Percentiles rank a stretch among this genome's conserved stretches.
Evolutionary conservation across 2,113 vertebrate genomes (phyloP).

Genomic region (Oenanthe melanoleuca): DNA sequence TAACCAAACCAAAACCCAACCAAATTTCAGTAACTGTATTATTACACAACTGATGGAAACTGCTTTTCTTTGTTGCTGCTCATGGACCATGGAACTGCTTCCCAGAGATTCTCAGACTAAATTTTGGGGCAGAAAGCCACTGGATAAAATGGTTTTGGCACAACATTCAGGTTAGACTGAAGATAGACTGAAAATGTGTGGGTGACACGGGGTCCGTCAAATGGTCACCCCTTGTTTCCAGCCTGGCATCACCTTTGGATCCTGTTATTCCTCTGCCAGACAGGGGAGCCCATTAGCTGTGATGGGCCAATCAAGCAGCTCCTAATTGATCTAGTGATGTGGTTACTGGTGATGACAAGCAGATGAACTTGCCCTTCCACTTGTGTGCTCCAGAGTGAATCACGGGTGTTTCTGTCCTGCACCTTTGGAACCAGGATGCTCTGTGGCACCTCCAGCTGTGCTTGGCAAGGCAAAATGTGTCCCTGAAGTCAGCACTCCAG

Average conservation of each 20-base stretch:
- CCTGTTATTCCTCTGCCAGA: slow-evolving; percentile 21
- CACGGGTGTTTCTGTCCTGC: accelerated
- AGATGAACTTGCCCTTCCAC: slow-evolving; percentile 27
- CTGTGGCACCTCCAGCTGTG: neutral
- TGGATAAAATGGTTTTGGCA: neutral
- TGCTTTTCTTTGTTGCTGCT: neutral
- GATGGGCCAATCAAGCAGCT: slow-evolving; percentile 22
- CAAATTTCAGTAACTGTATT: neutral
- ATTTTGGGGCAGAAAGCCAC: neutral
- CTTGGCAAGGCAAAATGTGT: neutral
- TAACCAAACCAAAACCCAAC: neutral
- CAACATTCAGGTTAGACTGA: neutral
- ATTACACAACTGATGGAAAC: neutral
- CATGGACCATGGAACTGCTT: neutral
- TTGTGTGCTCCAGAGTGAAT: neutral
- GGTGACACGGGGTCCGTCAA: accelerated
- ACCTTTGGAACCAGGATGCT: neutral
- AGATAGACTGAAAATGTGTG: neutral
- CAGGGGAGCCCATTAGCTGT: slow-evolving; percentile 19
- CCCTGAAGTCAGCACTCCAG: neutral
- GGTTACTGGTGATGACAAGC: slow-evolving; percentile 31
- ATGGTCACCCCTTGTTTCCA: neutral
- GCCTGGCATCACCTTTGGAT: neutral
- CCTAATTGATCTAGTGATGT: slow-evolving; percentile 57
- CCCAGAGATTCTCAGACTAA: neutral